Base-by-base conservation (phyloP, 2,113 vertebrate species). In the Oncorhynchus gorbuscha region DNA sequence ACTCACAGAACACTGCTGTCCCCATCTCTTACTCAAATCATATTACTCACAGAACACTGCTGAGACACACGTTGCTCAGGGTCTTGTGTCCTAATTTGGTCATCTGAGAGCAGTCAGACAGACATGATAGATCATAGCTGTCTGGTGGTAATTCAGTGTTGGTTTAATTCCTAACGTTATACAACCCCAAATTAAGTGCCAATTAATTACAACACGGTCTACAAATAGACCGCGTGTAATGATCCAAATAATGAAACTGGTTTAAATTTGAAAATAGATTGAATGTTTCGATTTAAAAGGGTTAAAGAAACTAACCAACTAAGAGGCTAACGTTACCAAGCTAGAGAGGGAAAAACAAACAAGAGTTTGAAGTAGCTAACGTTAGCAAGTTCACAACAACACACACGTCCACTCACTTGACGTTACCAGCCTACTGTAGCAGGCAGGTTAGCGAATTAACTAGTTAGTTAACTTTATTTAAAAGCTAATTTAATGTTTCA, bases 31-130 rank as follows among this genome's bases (percentile, higher is more conserved):
- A n/a, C n/a, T n/a, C n/a, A n/a, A n/a, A n/a, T n/a, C n/a, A n/a
- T n/a, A n/a, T n/a, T n/a, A n/a, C n/a, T n/a, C n/a, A n/a, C n/a
- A n/a, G n/a, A n/a, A n/a, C n/a, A n/a, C n/a, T n/a, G n/a, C n/a
- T 6, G 35, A 35, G 5, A 65, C 24, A 12, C 76, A 35, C 35
- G 55, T 45, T 45, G 14, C 59, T 22, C 18, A 3, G 7, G 9
- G 14, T 58, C 12, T n/a, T 77, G 79, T 69, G 64, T 49, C 86
- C 81, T 85, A 86, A 85, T 88, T 87, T 84, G 80, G 89, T 81
- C 49, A 69, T 68, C 30, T 18, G 14, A 9, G 32, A 69, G 6
- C 59, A 22, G 59, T 11, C n/a, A 62, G 20, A 22, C 20, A 61
- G 13, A 62, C 59, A 24, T 11, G 6, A 22, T 16, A 62, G 59